Conservation (phyloP, 2,888 invertebrate species). For the Cataglyphis livida region DNA sequence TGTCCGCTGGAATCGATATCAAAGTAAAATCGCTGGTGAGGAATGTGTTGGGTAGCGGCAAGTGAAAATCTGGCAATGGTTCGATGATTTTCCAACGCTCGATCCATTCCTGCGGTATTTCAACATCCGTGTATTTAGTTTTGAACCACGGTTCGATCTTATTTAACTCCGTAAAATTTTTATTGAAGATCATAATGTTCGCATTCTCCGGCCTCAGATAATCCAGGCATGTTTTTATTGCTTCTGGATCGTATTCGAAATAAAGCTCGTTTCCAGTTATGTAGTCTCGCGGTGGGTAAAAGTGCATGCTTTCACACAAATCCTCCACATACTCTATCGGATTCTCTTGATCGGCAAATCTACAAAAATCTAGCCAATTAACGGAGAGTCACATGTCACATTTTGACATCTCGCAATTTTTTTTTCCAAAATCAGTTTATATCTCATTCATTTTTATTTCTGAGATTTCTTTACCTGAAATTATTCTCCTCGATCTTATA, state of each 20-base stretch:
- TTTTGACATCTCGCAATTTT: background rate
- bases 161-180: constrained; percentile 88
- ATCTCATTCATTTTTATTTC: background rate
- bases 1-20: constrained; percentile 85
- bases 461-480: constrained; percentile 77
- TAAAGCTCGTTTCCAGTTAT: constrained; percentile 92
- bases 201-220: constrained; percentile 89
- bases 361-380: constrained; percentile 71
- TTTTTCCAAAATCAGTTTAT: background rate
- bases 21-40: constrained; percentile 91
- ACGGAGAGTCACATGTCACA: background rate
- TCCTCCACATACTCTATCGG: constrained; percentile 93
- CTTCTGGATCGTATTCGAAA: constrained; percentile 91
- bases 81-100: constrained; percentile 88
- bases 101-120: constrained; percentile 89
- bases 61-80: constrained; percentile 88
- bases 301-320: constrained; percentile 92
- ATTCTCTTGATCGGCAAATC: constrained; percentile 90
- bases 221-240: constrained; percentile 88
- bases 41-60: constrained; percentile 91
- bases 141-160: constrained; percentile 94
- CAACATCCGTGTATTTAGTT: constrained; percentile 90
- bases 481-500: constrained; percentile 90
- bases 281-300: constrained; percentile 92
- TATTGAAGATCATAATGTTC: constrained; percentile 91